These are phyloP conservation scores for Poecilobothrus nobilitatus DNA, from an alignment of 2,888 invertebrate genomes.

Conservation along the genomic window DNA sequence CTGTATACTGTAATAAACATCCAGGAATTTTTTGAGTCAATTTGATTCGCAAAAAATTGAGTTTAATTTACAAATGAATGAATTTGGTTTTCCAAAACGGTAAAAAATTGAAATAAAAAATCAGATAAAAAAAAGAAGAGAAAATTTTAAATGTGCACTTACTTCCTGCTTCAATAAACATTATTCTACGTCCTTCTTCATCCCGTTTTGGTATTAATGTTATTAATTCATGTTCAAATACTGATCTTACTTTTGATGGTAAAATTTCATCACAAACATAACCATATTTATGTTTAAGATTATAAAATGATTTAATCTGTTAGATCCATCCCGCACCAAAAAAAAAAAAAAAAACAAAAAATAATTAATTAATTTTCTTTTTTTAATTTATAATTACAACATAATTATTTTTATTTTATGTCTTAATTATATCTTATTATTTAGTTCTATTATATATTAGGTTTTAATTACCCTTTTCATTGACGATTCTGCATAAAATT, in stretches of 20 bases:
- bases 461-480: slow-evolving; percentile 56
- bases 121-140: too few species aligned
- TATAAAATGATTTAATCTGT: slow-evolving; percentile 65
- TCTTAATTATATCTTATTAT: not conserved
- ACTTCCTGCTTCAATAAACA: slow-evolving; percentile 66
- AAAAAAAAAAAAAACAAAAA: not conserved
- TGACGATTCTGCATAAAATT: slow-evolving; percentile 76
- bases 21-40: too few species aligned
- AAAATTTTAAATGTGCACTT: slow-evolving; percentile 39
- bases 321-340: slow-evolving; percentile 29
- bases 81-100: too few species aligned
- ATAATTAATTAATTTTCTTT: slow-evolving; percentile 7
- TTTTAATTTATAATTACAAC: not conserved
- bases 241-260: slow-evolving; percentile 54
- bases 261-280: slow-evolving; percentile 54
- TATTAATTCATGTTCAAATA: slow-evolving; percentile 57
- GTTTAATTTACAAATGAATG: too few species aligned
- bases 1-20: too few species aligned
- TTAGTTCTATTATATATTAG: not conserved
- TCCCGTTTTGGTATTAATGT: slow-evolving; percentile 61
- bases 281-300: slow-evolving; percentile 56
- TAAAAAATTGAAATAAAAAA: too few species aligned
- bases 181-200: slow-evolving; percentile 57
- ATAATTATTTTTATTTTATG: not conserved
- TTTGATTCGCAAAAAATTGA: too few species aligned